phyloP scores from a whole-genome alignment of 2,888 invertebrate species.

The Coenonympha arcania region DNA sequence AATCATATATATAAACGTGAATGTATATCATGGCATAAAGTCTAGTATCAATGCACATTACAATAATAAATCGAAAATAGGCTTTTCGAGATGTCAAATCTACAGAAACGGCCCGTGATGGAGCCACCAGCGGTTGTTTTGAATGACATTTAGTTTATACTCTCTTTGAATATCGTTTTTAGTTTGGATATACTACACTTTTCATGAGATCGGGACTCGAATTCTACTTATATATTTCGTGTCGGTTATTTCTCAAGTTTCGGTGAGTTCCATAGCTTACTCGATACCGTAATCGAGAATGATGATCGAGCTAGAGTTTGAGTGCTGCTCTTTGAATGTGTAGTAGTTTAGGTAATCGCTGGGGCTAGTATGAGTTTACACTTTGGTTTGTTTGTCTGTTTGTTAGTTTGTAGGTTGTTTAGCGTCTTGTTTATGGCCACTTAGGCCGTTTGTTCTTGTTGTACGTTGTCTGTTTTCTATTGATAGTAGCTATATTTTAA shows the following conservation, averaged over 20 bases:
- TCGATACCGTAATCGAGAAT: no score
- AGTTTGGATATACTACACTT: no score
- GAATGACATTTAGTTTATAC: conserved; percentile 39
- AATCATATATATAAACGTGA: no score
- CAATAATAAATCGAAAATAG: conserved; percentile 2
- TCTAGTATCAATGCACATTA: no score
- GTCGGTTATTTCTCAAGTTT: no score
- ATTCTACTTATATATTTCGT: no score
- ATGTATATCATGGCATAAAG: no score
- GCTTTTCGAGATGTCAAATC: not conserved
- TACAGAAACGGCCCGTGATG: conserved; percentile 7
- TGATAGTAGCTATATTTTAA: conserved; percentile 36
- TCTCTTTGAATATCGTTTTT: conserved; percentile 41
- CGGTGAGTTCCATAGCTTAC: no score
- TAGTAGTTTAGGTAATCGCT: conserved; percentile 48
- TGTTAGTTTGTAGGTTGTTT: conserved; percentile 39
- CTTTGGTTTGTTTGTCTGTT: no score
- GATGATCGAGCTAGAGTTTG: no score
- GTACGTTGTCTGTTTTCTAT: conserved; percentile 51
- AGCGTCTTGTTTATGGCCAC: conserved; percentile 48
- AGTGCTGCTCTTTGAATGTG: not conserved
- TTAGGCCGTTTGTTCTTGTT: conserved; percentile 43
- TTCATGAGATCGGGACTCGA: no score
- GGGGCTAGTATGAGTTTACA: conserved; percentile 39
- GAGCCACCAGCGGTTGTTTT: conserved; percentile 46